A percentile compares a stretch with the other conserved stretches of the same genome.
These are phyloP conservation scores for Rutpela maculata DNA, from an alignment of 2,888 invertebrate genomes.

Conservation along the genomic window DNA sequence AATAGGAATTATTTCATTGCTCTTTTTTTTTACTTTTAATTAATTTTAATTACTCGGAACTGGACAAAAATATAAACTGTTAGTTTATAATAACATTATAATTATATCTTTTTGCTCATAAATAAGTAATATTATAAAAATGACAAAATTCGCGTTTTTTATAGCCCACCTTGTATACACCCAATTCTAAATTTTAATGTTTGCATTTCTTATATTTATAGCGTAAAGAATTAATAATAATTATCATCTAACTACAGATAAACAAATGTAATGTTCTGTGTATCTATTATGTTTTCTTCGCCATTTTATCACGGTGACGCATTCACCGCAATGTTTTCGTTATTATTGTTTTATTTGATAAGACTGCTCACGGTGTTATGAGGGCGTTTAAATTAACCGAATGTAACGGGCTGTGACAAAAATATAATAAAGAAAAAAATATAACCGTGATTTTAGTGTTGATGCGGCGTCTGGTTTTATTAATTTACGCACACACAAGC, in stretches of 20 bases:
- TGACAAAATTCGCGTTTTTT: no score
- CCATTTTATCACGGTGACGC: conserved; percentile 1
- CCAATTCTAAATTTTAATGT: background rate
- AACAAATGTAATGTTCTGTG: conserved; percentile 6
- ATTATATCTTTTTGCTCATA: no score
- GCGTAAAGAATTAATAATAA: background rate
- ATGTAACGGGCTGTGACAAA: background rate
- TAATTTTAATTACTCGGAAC: no score
- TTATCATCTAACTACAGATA: background rate
- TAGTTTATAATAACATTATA: no score
- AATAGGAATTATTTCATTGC: no score
- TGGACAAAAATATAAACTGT: no score
- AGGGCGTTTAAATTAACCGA: background rate
- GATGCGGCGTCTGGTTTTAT: background rate
- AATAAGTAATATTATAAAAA: no score
- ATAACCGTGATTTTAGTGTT: background rate
- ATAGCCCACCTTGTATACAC: no score
- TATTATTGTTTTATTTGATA: conserved; percentile 17
- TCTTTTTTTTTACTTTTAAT: no score
- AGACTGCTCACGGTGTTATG: conserved; percentile 7
- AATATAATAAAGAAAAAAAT: background rate
- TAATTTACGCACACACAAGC: background rate
- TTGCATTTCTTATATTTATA: background rate
- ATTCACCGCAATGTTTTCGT: conserved; percentile 11
- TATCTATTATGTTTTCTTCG: conserved; percentile 17